A percentile compares a stretch with the other conserved stretches of the same genome.
phyloP scores from a whole-genome alignment of 2,888 invertebrate genomes.

The Argyresthia albistria region DNA sequence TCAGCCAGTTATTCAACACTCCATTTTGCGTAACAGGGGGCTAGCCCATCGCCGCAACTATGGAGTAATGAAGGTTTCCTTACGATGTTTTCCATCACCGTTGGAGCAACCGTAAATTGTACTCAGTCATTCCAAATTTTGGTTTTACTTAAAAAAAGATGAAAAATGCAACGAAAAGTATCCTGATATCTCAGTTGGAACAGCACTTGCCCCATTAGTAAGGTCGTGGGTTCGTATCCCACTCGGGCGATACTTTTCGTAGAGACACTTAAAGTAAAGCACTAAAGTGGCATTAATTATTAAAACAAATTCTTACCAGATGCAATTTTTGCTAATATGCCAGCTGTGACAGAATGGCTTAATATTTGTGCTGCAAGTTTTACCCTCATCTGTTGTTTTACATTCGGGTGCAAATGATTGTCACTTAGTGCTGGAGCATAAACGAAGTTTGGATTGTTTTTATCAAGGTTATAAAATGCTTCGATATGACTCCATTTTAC shows the following conservation, averaged over 20 bases:
- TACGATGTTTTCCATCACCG: too few relatives aligned
- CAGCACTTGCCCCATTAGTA: background rate
- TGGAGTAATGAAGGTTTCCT: too few relatives aligned
- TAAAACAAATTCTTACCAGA: background rate
- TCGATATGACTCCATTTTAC: slow-evolving; percentile 6
- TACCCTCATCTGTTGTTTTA: slow-evolving; percentile 8
- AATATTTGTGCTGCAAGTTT: slow-evolving; percentile 7
- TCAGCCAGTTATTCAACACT: too few relatives aligned
- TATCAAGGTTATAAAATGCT: slow-evolving; percentile 7
- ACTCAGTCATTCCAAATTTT: background rate
- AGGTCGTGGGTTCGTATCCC: background rate
- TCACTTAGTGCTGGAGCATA: slow-evolving; percentile 6
- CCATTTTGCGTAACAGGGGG: too few relatives aligned
- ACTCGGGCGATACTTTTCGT: background rate
- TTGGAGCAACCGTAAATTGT: background rate
- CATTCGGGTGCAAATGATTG: slow-evolving; percentile 6
- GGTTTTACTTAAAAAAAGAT: background rate
- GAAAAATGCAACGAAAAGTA: background rate
- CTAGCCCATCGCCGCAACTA: too few relatives aligned
- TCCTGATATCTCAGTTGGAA: background rate
- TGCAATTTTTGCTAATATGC: background rate
- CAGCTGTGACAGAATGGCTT: slow-evolving; percentile 1
- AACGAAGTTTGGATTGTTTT: slow-evolving; percentile 6
- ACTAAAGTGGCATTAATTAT: background rate
- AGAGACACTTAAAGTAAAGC: background rate